phyloP scores from a whole-genome alignment of 2,888 invertebrate genomes.

The Ariolimax columbianus region DNA sequence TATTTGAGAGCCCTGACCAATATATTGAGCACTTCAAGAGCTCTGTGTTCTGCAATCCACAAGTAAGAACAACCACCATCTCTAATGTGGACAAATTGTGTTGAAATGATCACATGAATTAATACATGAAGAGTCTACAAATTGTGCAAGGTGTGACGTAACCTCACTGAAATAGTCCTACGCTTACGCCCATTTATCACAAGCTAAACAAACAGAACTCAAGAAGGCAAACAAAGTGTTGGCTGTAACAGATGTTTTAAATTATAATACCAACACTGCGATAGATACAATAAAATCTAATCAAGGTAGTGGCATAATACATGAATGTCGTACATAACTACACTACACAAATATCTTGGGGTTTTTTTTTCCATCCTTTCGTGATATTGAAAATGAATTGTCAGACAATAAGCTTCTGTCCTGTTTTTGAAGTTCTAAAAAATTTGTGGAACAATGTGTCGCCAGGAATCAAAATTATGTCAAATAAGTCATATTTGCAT shows the following conservation, averaged over 20 bases:
- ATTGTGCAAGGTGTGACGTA: neutral
- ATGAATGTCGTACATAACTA: conserved; percentile 6
- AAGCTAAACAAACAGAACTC: neutral
- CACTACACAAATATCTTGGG: neutral
- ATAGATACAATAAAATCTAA: conserved; percentile 11
- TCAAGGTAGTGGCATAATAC: neutral
- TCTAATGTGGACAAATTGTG: neutral
- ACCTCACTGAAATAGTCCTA: conserved; percentile 5
- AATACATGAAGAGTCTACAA: neutral
- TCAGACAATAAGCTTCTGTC: neutral
- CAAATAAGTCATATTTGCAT: conserved; percentile 6
- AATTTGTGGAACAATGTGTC: neutral
- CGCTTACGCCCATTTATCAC: neutral
- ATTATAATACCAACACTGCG: neutral
- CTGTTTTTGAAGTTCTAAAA: neutral
- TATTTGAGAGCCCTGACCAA: neutral
- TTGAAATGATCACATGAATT: neutral
- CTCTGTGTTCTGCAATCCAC: neutral
- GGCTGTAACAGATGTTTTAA: conserved; percentile 9
- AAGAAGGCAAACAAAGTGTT: conserved; percentile 13
- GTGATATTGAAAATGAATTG: neutral
- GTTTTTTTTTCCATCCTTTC: neutral
- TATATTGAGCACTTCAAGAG: neutral
- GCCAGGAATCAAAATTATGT: neutral
- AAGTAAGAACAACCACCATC: neutral